Conservation (phyloP, 2,797 vertebrate genomes). For the Propithecus perrieri region DNA sequence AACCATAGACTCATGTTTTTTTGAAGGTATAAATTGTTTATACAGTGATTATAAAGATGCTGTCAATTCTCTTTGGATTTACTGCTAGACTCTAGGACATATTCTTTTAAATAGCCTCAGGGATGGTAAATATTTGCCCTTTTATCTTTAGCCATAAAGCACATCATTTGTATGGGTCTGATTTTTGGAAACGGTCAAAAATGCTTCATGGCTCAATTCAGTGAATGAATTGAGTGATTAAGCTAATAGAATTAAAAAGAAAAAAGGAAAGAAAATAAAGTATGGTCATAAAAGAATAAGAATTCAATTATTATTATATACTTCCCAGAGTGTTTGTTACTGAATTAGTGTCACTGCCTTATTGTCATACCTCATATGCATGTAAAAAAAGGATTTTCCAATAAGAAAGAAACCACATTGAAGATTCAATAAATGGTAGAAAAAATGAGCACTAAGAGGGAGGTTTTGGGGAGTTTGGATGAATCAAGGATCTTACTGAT, state of each 20-base stretch:
- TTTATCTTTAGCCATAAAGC: background rate
- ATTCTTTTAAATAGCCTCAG: background rate
- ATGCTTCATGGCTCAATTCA: background rate
- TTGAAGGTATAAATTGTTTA: background rate
- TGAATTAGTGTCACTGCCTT: background rate
- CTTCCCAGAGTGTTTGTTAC: background rate
- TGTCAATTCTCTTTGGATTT: background rate
- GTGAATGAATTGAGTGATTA: background rate
- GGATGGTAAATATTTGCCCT: background rate
- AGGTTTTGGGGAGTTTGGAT: background rate
- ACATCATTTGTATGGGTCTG: background rate
- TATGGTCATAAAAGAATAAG: background rate
- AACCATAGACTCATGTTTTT: background rate
- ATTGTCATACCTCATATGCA: background rate
- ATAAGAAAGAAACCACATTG: background rate
- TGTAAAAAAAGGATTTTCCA: background rate
- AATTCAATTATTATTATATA: background rate
- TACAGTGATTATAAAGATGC: background rate
- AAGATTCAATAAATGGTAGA: background rate
- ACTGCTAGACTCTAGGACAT: background rate
- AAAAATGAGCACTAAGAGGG: background rate
- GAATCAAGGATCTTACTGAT: background rate
- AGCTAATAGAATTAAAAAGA: background rate
- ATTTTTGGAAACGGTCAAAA: conserved; percentile 10
- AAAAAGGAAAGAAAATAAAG: background rate